Base-by-base conservation (phyloP, 2,113 vertebrate species). In the Brienomyrus brachyistius region DNA sequence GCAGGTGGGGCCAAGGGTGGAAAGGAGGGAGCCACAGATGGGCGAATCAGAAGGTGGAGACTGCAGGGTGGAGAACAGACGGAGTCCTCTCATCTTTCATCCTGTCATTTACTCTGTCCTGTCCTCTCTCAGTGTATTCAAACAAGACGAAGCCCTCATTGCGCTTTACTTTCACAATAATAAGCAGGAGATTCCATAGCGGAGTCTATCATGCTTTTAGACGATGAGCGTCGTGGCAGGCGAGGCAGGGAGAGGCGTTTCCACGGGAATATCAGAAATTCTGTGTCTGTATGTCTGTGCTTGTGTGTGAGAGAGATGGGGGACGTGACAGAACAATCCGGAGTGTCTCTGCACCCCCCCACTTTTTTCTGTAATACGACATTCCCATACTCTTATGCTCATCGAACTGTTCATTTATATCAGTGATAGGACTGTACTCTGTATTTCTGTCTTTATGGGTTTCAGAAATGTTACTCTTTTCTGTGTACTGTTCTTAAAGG, bases 341-440 rank as follows among this genome's bases (percentile, higher is more conserved):
- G 82, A 56, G 86, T 52, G 74, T 80, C 84, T 17, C 92, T 92
- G 51, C 88, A 62, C 59, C n/a, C n/a, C 89, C 91, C 86, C 87
- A 88, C 89, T 90, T 93, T 93, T 92, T 91, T 23, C n/a, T 91
- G 94, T 92, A 93, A 91, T 91, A 92, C 90, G 93, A 93, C 93
- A 93, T 89, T 83, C 89, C 88, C 90, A 86, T 94, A 94, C 94
- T 94, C 94, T 94, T 95, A 95, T 93, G 93, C 93, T 95, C 95
- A 95, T 94, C 93, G 94, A 95, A 94, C 93, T 94, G 93, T 96
- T 96, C 95, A 95, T 96, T 96, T 96, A 95, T 96, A 96, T 95
- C 94, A 95, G 95, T 96, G 95, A 95, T 96, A 96, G 96, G 95
- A 96, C 95, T 96, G 95, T 96, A 95, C 95, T 95, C 95, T 96